Evolutionary conservation across 2,113 vertebrate species (phyloP).

Genomic region (Leucosticte australis): DNA sequence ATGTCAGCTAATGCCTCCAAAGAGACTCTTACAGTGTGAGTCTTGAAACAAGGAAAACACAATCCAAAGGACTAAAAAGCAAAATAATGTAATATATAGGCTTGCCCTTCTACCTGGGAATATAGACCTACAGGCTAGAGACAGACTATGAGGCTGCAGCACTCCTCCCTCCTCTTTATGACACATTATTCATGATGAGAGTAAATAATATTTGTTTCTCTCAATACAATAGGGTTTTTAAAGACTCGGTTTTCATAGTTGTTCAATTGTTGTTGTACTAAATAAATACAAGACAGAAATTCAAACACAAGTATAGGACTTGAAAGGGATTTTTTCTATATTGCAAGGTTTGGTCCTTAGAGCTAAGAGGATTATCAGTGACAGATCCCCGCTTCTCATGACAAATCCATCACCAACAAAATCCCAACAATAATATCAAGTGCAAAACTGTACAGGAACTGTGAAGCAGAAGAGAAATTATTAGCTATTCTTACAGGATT

Average conservation of each 20-base stretch:
- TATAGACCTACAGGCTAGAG: background rate
- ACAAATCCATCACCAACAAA: background rate
- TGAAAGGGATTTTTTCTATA: background rate
- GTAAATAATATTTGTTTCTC: background rate
- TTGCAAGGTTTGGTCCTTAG: background rate
- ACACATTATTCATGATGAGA: background rate
- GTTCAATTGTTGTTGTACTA: background rate
- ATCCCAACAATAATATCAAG: background rate
- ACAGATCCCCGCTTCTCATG: background rate
- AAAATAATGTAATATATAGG: background rate
- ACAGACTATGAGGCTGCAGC: background rate
- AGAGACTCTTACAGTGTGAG: background rate
- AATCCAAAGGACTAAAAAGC: background rate
- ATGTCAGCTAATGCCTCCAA: background rate
- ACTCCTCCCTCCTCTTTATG: background rate
- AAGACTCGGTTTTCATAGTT: background rate
- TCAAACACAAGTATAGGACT: background rate
- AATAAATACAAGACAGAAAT: background rate
- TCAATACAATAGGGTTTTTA: background rate
- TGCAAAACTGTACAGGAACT: background rate
- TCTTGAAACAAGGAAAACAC: background rate
- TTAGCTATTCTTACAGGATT: background rate
- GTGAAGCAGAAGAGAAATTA: background rate
- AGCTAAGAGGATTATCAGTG: background rate
- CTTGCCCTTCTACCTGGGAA: background rate